Conservation (phyloP, 2,797 vertebrate genomes). For the Zalophus californianus region DNA sequence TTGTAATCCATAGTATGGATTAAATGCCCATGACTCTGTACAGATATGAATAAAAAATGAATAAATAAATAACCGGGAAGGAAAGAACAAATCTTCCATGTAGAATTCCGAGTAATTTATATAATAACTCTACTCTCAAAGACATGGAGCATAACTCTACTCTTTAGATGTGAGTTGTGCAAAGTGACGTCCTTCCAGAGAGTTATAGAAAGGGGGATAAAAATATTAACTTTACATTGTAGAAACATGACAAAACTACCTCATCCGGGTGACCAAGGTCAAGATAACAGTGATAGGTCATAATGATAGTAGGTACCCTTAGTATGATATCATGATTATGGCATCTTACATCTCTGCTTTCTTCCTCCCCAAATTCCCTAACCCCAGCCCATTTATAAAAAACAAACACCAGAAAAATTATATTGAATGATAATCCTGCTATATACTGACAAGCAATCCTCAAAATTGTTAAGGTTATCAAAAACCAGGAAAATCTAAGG, state of each 20-base stretch:
- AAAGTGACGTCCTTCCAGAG: not conserved
- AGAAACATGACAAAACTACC: not conserved
- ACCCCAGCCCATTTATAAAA: not conserved
- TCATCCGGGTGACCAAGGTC: not conserved
- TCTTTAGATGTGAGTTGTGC: not conserved
- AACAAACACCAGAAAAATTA: not conserved
- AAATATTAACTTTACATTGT: not conserved
- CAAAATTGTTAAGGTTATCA: not conserved
- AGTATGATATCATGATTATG: not conserved
- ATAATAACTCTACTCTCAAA: not conserved
- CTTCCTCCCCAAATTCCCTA: not conserved
- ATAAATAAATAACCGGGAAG: not conserved
- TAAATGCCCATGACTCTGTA: not conserved
- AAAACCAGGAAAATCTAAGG: not conserved
- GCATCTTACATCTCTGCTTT: not conserved
- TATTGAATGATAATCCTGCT: not conserved
- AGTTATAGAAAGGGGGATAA: not conserved
- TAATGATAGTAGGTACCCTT: not conserved
- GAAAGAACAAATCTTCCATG: not conserved
- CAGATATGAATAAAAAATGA: not conserved
- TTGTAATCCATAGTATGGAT: not conserved
- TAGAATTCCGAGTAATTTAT: not conserved
- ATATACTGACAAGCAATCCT: not conserved
- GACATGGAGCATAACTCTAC: not conserved
- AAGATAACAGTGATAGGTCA: not conserved